Percentiles rank a stretch among this genome's conserved stretches.
Evolutionary conservation across 1,140 invertebrate species (phyloP).

Genomic region (Pristionchus pacificus): DNA sequence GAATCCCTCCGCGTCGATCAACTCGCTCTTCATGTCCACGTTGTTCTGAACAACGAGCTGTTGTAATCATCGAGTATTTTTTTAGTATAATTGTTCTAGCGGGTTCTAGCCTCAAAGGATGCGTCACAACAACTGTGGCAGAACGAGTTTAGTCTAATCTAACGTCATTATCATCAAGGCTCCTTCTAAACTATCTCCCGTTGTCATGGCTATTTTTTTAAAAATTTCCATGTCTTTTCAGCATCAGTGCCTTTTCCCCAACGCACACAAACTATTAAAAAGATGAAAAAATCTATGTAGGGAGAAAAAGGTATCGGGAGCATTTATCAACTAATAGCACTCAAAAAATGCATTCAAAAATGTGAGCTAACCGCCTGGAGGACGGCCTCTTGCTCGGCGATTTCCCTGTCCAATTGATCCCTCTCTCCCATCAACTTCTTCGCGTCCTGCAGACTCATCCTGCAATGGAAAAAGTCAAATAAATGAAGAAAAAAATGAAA

Average conservation of each 20-base stretch:
- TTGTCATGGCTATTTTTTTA: no score
- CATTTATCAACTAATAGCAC: background rate
- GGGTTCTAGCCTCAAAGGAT: no score
- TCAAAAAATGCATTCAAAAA: background rate
- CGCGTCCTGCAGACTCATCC: background rate
- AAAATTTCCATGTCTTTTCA: no score
- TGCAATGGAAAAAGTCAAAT: no score
- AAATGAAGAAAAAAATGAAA: no score
- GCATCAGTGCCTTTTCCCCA: no score
- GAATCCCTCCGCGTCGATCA: slow-evolving; percentile 26
- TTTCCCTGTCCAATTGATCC: slow-evolving; percentile 22
- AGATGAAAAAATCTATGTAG: background rate
- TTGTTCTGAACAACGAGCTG: slow-evolving; percentile 25
- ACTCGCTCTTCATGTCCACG: slow-evolving; percentile 18
- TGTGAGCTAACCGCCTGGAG: slow-evolving; percentile 4
- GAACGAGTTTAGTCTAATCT: no score
- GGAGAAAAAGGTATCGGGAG: background rate
- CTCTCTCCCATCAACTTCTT: slow-evolving; percentile 20
- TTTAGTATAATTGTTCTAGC: no score
- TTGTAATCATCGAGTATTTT: no score
- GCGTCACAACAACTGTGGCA: no score
- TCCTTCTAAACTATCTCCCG: no score
- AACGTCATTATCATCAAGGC: no score
- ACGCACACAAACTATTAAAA: background rate
- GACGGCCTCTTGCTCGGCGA: slow-evolving; percentile 8